Base-by-base conservation (phyloP, 2,113 vertebrate species). In the Suricata suricatta region DNA sequence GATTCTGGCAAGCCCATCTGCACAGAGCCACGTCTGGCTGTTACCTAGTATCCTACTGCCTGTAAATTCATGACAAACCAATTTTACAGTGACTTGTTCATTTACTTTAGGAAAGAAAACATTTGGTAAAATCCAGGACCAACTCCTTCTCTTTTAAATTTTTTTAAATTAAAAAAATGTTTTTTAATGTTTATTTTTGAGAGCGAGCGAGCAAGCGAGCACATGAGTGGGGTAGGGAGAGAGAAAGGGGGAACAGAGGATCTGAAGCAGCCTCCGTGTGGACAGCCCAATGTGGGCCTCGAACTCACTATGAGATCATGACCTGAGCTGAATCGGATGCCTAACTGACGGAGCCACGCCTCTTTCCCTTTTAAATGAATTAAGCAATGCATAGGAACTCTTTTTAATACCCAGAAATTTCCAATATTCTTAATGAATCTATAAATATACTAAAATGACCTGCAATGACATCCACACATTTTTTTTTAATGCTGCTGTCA, bases 341-440 rank as follows among this genome's bases (percentile, higher is more conserved):
- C 23, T 60, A 60, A 60, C 21, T 17, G 17, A 60, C 57, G 7
- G 57, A 60, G 57, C 57, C 21, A 25, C 57, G 7, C 57, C 5
- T 68, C 44, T 15, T 79, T 93, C 19, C 21, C 35, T 69, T 90
- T 74, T 84, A 93, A 96, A 64, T 15, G 29, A 76, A 57, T 35
- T 14, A 84, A 96, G 80, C 12, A 88, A 94, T 52, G 89, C 16
- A 66, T 0, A 83, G 8, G 31, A 88, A 54, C 17, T 19, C 41
- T 90, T 64, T 83, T 27, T 19, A 83, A 88, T 66, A 35, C 14
- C 44, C 31, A 79, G 68, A 72, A 72, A 60, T 35, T 3, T 8
- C 11, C n/a, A 88, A 19, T 84, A 64, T 77, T 92, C 81, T 93
- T 69, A 29, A 93, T 82, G 82, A 85, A 90, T 17, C 52, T 84